phyloP scores from a whole-genome alignment of 1,140 invertebrate species.

The Drosophila setifemur region DNA sequence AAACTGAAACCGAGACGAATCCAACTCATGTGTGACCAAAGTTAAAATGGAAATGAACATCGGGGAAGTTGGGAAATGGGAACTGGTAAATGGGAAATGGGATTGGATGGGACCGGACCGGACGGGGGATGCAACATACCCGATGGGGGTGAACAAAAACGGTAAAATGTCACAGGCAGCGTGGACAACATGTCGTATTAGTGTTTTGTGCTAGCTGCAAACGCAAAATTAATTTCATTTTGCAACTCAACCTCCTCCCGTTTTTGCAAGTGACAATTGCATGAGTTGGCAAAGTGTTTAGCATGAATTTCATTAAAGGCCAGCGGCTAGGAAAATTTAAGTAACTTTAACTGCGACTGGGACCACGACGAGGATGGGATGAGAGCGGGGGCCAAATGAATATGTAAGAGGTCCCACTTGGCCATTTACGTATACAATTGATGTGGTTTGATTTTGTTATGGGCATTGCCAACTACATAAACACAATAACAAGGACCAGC shows the following conservation, averaged over 20 bases:
- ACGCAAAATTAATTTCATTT: conserved; percentile 79
- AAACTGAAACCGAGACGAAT: conserved; percentile 72
- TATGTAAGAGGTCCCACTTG: conserved; percentile 78
- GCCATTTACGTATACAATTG: conserved; percentile 77
- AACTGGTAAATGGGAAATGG: conserved; percentile 10
- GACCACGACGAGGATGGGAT: not conserved
- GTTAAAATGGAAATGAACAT: conserved; percentile 69
- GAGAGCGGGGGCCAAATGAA: conserved; percentile 50
- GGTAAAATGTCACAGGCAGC: conserved; percentile 62
- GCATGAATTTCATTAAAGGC: conserved; percentile 67
- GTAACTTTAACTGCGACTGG: conserved; percentile 32
- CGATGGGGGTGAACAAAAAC: conserved; percentile 45
- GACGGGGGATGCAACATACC: no score
- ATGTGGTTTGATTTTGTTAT: conserved; percentile 79
- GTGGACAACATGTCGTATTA: conserved; percentile 64
- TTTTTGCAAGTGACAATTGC: conserved; percentile 64
- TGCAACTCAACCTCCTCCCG: conserved; percentile 1
- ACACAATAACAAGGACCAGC: conserved; percentile 52
- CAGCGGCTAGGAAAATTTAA: conserved; percentile 53
- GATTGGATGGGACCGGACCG: no score
- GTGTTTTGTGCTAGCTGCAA: conserved; percentile 62
- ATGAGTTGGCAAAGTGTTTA: conserved; percentile 70
- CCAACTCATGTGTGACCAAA: conserved; percentile 74
- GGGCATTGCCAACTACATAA: conserved; percentile 68
- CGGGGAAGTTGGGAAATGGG: not conserved